These are phyloP conservation scores for Acholoe squamosa DNA, from an alignment of 2,888 invertebrate genomes.

Conservation along the genomic window DNA sequence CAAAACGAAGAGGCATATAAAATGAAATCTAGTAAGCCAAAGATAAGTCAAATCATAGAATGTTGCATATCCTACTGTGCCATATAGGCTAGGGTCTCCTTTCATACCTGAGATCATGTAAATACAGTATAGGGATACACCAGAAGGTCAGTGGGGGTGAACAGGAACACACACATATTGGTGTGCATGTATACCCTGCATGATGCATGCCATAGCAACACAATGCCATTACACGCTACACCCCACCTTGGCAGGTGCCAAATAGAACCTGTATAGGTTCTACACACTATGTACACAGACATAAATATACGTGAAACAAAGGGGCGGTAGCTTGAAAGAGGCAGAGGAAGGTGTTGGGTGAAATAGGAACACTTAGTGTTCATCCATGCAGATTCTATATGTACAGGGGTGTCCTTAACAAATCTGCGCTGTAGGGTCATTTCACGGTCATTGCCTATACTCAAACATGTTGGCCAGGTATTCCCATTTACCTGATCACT, in stretches of 20 bases:
- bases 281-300: not conserved
- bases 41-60: no score
- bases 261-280: not conserved
- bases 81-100: no score
- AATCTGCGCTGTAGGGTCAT: not conserved
- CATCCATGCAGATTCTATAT: not conserved
- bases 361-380: not conserved
- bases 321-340: not conserved
- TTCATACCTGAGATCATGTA: no score
- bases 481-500: constrained; percentile 5
- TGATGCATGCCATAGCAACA: not conserved
- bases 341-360: not conserved
- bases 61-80: no score
- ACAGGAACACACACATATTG: no score
- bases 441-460: not conserved
- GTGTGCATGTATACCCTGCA: no score
- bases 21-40: no score
- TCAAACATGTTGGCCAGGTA: not conserved
- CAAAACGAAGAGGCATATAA: no score
- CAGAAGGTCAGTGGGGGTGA: not conserved
- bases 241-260: not conserved
- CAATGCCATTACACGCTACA: not conserved
- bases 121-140: not conserved
- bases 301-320: constrained; percentile 15
- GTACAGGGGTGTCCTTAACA: not conserved